These are phyloP conservation scores for Homarus americanus DNA, from an alignment of 1,140 invertebrate species.

Conservation along the genomic window DNA sequence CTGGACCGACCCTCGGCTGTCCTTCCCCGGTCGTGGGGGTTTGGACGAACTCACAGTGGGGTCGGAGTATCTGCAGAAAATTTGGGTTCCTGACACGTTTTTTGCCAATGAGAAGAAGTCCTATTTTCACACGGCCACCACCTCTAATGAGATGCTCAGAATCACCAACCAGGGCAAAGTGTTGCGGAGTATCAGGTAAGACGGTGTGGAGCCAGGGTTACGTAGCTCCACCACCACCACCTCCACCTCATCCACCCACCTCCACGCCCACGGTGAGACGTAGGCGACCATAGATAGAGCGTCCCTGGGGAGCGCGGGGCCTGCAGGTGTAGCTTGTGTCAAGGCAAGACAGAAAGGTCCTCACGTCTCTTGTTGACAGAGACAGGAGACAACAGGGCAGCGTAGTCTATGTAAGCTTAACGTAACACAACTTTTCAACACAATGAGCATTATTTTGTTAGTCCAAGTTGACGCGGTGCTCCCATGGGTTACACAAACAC, in stretches of 20 bases:
- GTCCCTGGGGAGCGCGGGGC: not conserved
- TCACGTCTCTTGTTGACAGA: no score
- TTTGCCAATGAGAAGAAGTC: conserved; percentile 99
- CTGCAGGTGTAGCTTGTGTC: no score
- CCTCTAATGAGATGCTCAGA: conserved; percentile 97
- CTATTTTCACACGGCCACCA: conserved; percentile 98
- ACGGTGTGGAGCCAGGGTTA: conserved; percentile 49
- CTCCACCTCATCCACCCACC: not conserved
- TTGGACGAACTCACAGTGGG: conserved; percentile 82
- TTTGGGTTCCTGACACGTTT: conserved; percentile 99
- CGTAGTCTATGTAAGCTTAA: no score
- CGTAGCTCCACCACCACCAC: conserved; percentile 11
- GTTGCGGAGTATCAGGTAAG: conserved; percentile 96
- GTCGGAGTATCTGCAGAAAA: conserved; percentile 97
- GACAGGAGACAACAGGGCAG: no score
- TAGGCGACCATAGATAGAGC: not conserved
- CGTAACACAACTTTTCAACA: no score
- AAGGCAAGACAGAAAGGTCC: no score
- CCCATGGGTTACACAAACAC: no score
- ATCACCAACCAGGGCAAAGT: conserved; percentile 96
- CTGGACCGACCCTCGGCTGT: conserved; percentile 81
- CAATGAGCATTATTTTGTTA: no score
- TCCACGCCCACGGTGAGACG: not conserved
- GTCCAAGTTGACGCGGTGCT: no score
- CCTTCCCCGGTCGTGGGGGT: conserved; percentile 78